Conservation (phyloP, 2,888 invertebrate genomes). For the Sinodicranocentrus sp. region DNA sequence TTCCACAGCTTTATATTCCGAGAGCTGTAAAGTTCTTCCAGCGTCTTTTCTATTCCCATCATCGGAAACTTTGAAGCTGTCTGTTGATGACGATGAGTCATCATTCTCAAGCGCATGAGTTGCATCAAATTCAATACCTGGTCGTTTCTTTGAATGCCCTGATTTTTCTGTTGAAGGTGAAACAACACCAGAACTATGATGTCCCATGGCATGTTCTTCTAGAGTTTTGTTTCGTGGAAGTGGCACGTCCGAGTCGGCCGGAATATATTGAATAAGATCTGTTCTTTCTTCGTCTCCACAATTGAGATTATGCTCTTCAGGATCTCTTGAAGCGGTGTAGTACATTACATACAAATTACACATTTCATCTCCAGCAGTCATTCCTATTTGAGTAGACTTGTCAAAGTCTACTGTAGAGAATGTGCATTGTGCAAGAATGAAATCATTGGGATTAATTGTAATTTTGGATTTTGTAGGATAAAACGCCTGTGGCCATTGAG, state of each 20-base stretch:
- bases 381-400: slow-evolving; percentile 77
- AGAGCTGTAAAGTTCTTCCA: slow-evolving; percentile 51
- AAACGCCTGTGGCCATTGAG: slow-evolving; percentile 83
- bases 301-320: slow-evolving; percentile 72
- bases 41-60: slow-evolving; percentile 52
- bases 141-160: slow-evolving; percentile 75
- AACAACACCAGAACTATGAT: slow-evolving; percentile 22
- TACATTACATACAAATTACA: slow-evolving; percentile 81
- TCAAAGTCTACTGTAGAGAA: slow-evolving; percentile 80
- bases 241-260: slow-evolving; percentile 78
- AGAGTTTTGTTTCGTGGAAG: slow-evolving; percentile 80
- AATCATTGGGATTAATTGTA: slow-evolving; percentile 79
- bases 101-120: slow-evolving; percentile 31
- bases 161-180: slow-evolving; percentile 30
- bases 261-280: slow-evolving; percentile 77
- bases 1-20: slow-evolving; percentile 79
- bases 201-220: slow-evolving; percentile 78
- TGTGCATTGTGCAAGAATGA: slow-evolving; percentile 81
- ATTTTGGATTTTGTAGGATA: slow-evolving; percentile 79
- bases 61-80: not conserved
- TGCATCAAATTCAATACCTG: slow-evolving; percentile 70
- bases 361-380: slow-evolving; percentile 80
- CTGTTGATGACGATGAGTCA: not conserved
- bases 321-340: slow-evolving; percentile 78
- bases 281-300: slow-evolving; percentile 76